Percentiles rank a stretch among this genome's conserved stretches.
Evolutionary conservation across 2,888 invertebrate species (phyloP).

Genomic region (Pachymerium ferrugineum): DNA sequence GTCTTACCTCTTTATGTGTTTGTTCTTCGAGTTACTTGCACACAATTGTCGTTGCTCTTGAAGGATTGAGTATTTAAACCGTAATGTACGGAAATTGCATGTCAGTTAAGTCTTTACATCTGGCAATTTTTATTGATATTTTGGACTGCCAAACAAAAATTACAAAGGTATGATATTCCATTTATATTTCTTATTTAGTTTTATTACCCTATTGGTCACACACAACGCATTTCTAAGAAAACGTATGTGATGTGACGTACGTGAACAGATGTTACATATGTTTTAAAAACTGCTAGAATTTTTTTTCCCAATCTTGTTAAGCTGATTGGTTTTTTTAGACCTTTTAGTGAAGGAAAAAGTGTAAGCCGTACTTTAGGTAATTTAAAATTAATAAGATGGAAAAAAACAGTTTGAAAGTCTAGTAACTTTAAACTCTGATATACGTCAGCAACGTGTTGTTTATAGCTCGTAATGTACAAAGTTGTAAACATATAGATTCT

Average conservation of each 20-base stretch:
- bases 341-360: too few relatives aligned
- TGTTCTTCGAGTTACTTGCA: neutral
- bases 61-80: too few relatives aligned
- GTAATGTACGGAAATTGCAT: slow-evolving; percentile 48
- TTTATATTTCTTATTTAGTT: slow-evolving; percentile 5
- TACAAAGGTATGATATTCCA: slow-evolving; percentile 60
- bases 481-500: slow-evolving; percentile 4
- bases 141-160: slow-evolving; percentile 74
- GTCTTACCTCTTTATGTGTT: neutral
- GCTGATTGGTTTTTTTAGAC: too few relatives aligned
- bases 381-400: too few relatives aligned
- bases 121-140: slow-evolving; percentile 72
- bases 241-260: slow-evolving; percentile 17
- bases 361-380: too few relatives aligned
- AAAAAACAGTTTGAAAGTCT: too few relatives aligned
- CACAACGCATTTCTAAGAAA: neutral
- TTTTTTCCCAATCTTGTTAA: slow-evolving; percentile 34
- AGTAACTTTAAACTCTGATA: neutral
- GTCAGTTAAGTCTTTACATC: slow-evolving; percentile 61
- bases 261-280: neutral
- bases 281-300: neutral
- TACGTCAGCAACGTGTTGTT: neutral
- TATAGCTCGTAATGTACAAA: neutral
- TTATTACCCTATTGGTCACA: too few relatives aligned
- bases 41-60: neutral